Evolutionary conservation across 1,140 invertebrate genomes (phyloP), one percentile per base, ranked within the genome.

Genomic region (Gonioctena quinquepunctata): DNA sequence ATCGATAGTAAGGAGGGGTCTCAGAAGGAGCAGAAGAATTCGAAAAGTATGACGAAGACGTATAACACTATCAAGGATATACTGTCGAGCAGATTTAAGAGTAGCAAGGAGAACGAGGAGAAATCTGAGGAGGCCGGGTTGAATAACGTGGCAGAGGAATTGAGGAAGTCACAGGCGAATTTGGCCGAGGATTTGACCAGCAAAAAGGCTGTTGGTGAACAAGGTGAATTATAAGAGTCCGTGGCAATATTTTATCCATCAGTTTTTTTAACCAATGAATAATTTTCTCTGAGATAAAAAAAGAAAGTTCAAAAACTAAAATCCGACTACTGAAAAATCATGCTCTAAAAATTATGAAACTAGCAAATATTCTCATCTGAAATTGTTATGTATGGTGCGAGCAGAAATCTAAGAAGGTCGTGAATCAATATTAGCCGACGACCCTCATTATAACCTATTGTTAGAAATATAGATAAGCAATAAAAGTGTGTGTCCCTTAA

Each of bases 31-130:
- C 82, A 85, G 0, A 88, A 88, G 6, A 89, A 86, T 69, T 11
- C 16, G 3, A 91, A 91, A 79, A 87, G 89, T 2, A 85, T 91
- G 52, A 89, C 89, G 48, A 91, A 92, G 81, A 94, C 92, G 0
- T 94, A 94, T 79, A 91, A 93, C 77, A 91, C 92, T 19, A 88
- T 94, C 64, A 94, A 93, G 85, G 92, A 93, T 79, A 93, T 94
- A 86, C 92, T 94, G 77, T 93, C 92, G 3, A 93, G 90, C 82
- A 89, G 90, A 79, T 94, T 94, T 80, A 91, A 90, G 76, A 88
- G 82, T 74, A 89, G 90, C n/a, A 84, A 79, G 60, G 82, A 80
- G 75, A 83, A 83, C 16, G 87, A 87, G 6, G 85, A 87, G 16
- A 86, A 83, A 77, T 42, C 50, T 13, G 84, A 85, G 65, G 88